These are phyloP conservation scores for Atta texana DNA, from an alignment of 1,140 invertebrate genomes.

Conservation along the genomic window DNA sequence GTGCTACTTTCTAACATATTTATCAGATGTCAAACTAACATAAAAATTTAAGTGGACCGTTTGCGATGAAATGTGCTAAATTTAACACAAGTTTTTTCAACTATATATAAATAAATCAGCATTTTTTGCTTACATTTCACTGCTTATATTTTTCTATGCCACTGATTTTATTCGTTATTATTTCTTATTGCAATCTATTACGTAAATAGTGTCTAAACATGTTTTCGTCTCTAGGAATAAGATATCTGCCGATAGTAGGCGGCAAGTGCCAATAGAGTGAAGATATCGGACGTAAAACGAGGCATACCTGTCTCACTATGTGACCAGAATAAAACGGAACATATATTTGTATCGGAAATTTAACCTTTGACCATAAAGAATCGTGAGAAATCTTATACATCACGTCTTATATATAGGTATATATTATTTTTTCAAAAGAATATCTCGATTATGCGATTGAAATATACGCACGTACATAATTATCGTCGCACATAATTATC, in stretches of 20 bases:
- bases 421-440: neutral
- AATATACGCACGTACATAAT: neutral
- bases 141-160: no score
- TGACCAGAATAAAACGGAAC: slow-evolving; percentile 52
- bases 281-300: slow-evolving; percentile 57
- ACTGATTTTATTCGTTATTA: neutral
- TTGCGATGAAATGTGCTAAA: no score
- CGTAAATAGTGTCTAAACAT: neutral
- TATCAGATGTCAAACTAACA: no score
- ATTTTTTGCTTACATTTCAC: no score
- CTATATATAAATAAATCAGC: no score
- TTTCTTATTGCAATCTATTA: neutral
- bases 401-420: neutral
- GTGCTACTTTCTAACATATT: no score
- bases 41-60: no score
- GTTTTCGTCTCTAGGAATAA: neutral
- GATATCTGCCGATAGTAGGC: slow-evolving; percentile 41
- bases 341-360: slow-evolving; percentile 51
- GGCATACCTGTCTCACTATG: slow-evolving; percentile 1
- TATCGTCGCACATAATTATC: neutral
- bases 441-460: neutral
- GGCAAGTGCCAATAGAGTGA: slow-evolving; percentile 49
- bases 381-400: slow-evolving; percentile 1
- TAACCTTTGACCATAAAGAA: slow-evolving; percentile 51
- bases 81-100: no score